phyloP scores from a whole-genome alignment of 1,140 invertebrate genomes.

The Heliconius eleuchia region DNA sequence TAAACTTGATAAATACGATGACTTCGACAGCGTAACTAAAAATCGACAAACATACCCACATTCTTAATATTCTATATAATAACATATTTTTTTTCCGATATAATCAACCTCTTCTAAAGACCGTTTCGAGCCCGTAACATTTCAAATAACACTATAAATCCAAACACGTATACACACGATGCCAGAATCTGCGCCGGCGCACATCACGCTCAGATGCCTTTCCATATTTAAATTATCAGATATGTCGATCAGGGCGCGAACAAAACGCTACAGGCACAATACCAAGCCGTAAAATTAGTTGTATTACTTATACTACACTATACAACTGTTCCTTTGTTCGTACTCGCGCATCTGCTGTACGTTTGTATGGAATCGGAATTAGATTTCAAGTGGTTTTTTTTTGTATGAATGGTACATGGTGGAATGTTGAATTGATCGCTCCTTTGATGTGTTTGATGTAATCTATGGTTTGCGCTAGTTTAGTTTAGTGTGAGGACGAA shows the following conservation, averaged over 20 bases:
- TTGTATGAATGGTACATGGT: slow-evolving; percentile 38
- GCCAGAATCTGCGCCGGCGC: slow-evolving; percentile 36
- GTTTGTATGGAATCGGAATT: slow-evolving; percentile 64
- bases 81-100: not conserved
- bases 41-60: not conserved
- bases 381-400: slow-evolving; percentile 65
- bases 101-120: not conserved
- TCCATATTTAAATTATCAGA: slow-evolving; percentile 78
- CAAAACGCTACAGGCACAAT: slow-evolving; percentile 49
- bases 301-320: slow-evolving; percentile 52
- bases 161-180: slow-evolving; percentile 13
- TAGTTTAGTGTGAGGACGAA: not conserved
- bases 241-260: slow-evolving; percentile 70
- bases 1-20: too few relatives aligned
- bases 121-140: not conserved
- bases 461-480: slow-evolving; percentile 11
- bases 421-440: slow-evolving; percentile 31
- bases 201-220: slow-evolving; percentile 58
- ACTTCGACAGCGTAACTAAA: too few relatives aligned
- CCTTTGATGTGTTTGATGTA: slow-evolving; percentile 13
- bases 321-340: slow-evolving; percentile 64
- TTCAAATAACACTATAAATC: not conserved
- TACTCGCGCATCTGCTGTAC: slow-evolving; percentile 65
- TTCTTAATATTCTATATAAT: not conserved
- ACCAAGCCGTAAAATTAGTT: slow-evolving; percentile 64